phyloP scores from a whole-genome alignment of 2,113 vertebrate genomes.

The Fregata magnificens region DNA sequence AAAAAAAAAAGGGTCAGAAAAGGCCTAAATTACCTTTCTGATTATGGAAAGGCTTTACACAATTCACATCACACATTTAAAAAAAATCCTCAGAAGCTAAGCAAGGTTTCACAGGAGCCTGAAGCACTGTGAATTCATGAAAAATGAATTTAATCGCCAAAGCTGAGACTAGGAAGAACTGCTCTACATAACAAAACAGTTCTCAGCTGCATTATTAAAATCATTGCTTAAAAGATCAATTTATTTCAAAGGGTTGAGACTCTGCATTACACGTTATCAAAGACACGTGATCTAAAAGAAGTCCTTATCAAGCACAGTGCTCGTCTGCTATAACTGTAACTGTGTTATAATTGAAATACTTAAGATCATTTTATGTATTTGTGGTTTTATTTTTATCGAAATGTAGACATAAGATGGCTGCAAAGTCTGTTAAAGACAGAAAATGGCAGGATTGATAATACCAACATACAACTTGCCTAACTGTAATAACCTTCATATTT shows the following conservation, averaged over 20 bases:
- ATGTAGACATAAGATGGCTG: background rate
- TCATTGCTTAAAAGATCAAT: constrained; percentile 43
- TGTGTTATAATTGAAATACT: background rate
- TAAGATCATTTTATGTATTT: background rate
- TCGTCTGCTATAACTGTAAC: background rate
- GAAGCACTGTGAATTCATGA: constrained; percentile 58
- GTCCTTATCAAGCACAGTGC: background rate
- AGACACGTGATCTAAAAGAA: constrained; percentile 44
- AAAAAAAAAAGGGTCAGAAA: background rate
- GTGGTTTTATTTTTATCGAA: constrained; percentile 4
- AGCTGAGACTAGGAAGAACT: constrained; percentile 46
- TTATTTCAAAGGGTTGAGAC: constrained; percentile 57
- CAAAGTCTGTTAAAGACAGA: background rate
- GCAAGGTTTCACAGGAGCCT: constrained; percentile 29
- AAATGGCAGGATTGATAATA: background rate
- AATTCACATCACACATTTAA: background rate
- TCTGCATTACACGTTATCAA: constrained; percentile 35
- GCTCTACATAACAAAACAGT: constrained; percentile 69
- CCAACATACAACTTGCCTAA: background rate
- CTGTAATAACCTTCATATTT: background rate
- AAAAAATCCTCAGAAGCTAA: constrained; percentile 37
- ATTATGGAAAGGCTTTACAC: constrained; percentile 36
- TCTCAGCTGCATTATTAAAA: constrained; percentile 64
- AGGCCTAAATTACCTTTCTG: constrained; percentile 43
- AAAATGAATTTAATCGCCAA: constrained; percentile 70